Evolutionary conservation across 92 coral and sea anemone genomes (phyloP).

Genomic region (Umimayanthus chanpuru): DNA sequence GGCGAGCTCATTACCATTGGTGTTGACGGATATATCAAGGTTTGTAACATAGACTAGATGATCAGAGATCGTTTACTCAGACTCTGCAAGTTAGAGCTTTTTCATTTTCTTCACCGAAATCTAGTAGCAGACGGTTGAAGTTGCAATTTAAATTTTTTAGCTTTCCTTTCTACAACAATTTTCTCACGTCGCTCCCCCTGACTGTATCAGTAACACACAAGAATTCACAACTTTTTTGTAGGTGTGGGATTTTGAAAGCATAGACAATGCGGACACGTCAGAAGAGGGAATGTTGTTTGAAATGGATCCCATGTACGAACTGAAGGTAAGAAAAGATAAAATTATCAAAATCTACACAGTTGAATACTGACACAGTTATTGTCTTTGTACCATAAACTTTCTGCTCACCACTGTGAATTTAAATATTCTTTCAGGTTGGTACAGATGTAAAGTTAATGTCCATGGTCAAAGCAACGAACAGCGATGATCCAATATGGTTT

Average conservation of each 20-base stretch:
- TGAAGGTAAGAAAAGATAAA: conserved; percentile 69
- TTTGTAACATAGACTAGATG: conserved; percentile 49
- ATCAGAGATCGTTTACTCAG: too few species aligned
- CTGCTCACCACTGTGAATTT: not conserved
- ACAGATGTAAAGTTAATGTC: conserved; percentile 95
- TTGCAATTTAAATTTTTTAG: too few species aligned
- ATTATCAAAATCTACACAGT: not conserved
- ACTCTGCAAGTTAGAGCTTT: too few species aligned
- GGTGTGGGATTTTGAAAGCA: conserved; percentile 73
- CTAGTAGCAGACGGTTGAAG: too few species aligned
- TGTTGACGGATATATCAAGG: conserved; percentile 94
- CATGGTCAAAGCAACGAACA: conserved; percentile 91
- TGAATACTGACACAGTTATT: not conserved
- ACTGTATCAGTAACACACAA: not conserved
- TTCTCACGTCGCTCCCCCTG: too few species aligned
- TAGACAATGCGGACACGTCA: conserved; percentile 81
- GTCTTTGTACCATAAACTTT: not conserved
- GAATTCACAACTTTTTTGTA: not conserved
- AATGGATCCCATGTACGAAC: conserved; percentile 98
- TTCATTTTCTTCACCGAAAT: too few species aligned
- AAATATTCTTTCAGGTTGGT: conserved; percentile 70
- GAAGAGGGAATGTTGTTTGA: conserved; percentile 93
- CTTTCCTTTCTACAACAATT: too few species aligned
- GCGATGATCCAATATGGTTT: conserved; percentile 97
- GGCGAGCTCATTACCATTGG: conserved; percentile 98